A percentile compares a stretch with the other conserved stretches of the same genome.
Evolutionary conservation across 2,113 vertebrate genomes (phyloP).

Genomic region (Salvelinus fontinalis): DNA sequence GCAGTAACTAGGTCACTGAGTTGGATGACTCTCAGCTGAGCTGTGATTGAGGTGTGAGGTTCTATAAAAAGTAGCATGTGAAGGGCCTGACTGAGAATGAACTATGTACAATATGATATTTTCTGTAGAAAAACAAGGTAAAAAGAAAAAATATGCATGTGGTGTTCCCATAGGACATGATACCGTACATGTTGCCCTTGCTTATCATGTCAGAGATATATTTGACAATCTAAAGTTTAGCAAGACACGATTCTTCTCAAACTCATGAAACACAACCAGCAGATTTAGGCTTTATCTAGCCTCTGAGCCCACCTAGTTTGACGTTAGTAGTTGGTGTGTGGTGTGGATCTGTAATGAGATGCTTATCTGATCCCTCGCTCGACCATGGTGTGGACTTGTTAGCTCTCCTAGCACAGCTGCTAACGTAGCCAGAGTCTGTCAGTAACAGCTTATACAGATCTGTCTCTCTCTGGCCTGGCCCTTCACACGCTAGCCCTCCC

Average conservation of each 20-base stretch:
- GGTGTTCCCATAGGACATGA: neutral
- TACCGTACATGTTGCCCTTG: neutral
- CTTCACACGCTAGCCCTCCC: conserved; percentile 16
- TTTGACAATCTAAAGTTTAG: neutral
- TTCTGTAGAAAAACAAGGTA: neutral
- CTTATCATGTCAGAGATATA: neutral
- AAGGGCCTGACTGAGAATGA: too few relatives aligned
- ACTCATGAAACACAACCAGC: neutral
- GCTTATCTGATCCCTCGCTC: conserved; percentile 5
- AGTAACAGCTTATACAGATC: conserved; percentile 40
- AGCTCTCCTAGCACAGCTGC: conserved; percentile 8
- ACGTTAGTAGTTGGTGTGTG: neutral
- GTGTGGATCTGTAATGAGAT: neutral
- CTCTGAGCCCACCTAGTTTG: neutral
- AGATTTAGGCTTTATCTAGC: neutral
- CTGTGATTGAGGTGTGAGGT: too few relatives aligned
- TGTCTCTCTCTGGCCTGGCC: conserved; percentile 1
- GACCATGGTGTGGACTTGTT: conserved; percentile 10
- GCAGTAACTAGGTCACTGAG: too few relatives aligned
- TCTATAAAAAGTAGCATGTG: too few relatives aligned
- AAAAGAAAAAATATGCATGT: neutral
- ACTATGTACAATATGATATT: neutral
- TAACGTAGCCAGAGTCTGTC: conserved; percentile 33
- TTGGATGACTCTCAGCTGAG: too few relatives aligned
- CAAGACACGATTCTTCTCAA: neutral